Conservation (phyloP, 2,888 invertebrate species). For the Quadroppia sp. region DNA sequence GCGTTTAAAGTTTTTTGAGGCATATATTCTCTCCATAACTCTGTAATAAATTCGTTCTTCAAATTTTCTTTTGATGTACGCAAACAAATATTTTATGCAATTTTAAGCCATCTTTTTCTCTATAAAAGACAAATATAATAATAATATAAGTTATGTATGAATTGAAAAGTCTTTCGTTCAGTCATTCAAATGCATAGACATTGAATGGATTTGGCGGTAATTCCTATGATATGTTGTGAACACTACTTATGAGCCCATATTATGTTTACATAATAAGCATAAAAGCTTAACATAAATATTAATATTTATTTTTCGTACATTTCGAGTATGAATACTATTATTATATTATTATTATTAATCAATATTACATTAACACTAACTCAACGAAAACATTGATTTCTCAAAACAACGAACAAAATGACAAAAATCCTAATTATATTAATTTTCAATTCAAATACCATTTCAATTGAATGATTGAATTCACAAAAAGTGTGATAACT, state of each 20-base stretch:
- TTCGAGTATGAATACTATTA: not conserved
- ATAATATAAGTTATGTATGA: conserved; percentile 23
- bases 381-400: not conserved
- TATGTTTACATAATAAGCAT: conserved; percentile 24
- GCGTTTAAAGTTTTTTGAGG: not conserved
- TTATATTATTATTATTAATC: not conserved
- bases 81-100: not conserved
- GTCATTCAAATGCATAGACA: too few species aligned
- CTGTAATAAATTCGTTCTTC: too few species aligned
- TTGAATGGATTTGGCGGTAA: conserved; percentile 17
- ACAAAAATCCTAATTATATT: too few species aligned
- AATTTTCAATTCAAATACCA: not conserved
- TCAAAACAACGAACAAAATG: too few species aligned
- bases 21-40: conserved; percentile 7
- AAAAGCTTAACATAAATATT: conserved; percentile 25
- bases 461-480: not conserved
- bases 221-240: not conserved
- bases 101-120: not conserved
- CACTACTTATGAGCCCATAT: not conserved
- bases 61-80: not conserved
- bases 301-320: conserved; percentile 30
- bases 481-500: not conserved
- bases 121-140: conserved; percentile 29
- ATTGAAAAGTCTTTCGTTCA: conserved; percentile 6
- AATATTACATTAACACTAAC: conserved; percentile 11